Evolutionary conservation across 2,113 vertebrate species (phyloP), one percentile per base, ranked within the genome.

Genomic region (Rousettus leschenaultii): DNA sequence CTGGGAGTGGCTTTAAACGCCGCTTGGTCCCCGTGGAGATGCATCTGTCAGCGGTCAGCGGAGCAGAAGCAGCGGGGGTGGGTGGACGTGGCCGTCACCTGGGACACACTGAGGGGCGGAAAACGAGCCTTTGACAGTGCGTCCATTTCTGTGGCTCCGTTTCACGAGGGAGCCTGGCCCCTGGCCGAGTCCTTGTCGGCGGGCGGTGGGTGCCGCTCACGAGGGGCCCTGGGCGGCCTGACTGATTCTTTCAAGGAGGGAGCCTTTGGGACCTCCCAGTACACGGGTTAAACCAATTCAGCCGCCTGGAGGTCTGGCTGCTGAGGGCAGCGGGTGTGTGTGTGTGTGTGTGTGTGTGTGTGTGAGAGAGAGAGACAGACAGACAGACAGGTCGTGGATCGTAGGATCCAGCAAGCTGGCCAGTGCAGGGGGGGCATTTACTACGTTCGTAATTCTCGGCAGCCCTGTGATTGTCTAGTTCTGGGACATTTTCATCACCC

Each of bases 111-210:
- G 0, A 2, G 45, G 38, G 5, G 10, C 21, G 26, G 2, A 45
- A 51, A 5, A 48, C 2, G 48, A 15, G 61, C 21, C 22, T 24
- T 21, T 1, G 0, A 2, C 1, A 2, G 43, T 0, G 0, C 4
- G 2, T 13, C 21, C 3, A 6, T 21, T 6, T 16, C 63, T 0
- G 1, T 2, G 19, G 68, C 35, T 51, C 14, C 24, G 10, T 16
- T 15, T 65, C 10, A 13, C 3, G 4, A 87, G 43, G 4, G 26
- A 53, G 1, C 11, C 40, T 40, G 40, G 40, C 40, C 40, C 3
- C 1, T 0, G 43, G 43, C 1, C 0, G 33, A 9, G 65, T 0
- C 8, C 0, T 0, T 0, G 9, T n/a, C 53, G 0, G 26, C 33
- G 1, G 19, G 5, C 43, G 43, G 43, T 45, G 43, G 43, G 43